Percentiles rank a stretch among this genome's conserved stretches.
Evolutionary conservation across 2,888 invertebrate species (phyloP).

Genomic region (Drosophila tanythrix): DNA sequence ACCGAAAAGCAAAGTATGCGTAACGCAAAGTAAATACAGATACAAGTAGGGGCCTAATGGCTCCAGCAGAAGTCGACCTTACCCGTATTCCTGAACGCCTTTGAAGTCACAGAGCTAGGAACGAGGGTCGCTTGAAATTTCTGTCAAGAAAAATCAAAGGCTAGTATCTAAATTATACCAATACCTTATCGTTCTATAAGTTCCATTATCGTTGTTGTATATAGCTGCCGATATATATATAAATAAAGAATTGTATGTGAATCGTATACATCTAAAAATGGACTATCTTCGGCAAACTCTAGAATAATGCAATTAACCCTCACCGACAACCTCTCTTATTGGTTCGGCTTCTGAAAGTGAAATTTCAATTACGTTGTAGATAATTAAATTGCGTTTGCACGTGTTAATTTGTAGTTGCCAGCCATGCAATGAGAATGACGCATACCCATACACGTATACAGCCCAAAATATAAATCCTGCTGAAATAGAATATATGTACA

Average conservation of each 20-base stretch:
- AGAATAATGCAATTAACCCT: conserved; percentile 3
- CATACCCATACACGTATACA: conserved; percentile 1
- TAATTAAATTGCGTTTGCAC: conserved; percentile 71
- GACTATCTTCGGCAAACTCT: not conserved
- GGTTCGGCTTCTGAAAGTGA: conserved; percentile 4
- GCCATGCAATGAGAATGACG: conserved; percentile 20
- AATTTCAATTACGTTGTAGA: conserved; percentile 38
- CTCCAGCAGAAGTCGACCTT: conserved; percentile 13
- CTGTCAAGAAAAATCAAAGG: not conserved
- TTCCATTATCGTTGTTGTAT: not conserved
- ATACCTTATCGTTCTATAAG: not conserved
- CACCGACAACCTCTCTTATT: not conserved
- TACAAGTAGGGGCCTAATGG: conserved; percentile 29
- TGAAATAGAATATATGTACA: not conserved
- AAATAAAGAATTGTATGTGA: not conserved
- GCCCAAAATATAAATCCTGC: conserved; percentile 2
- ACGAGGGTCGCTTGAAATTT: conserved; percentile 20
- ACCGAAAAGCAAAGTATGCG: conserved; percentile 57
- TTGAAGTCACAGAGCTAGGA: conserved; percentile 38
- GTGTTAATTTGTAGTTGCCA: conserved; percentile 50
- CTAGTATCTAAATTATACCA: not conserved
- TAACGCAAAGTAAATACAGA: conserved; percentile 69
- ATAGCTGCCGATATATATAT: no score
- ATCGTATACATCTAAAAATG: not conserved
- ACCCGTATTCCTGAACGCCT: conserved; percentile 19